phyloP scores from a whole-genome alignment of 2,888 invertebrate genomes.

The Acrobasis consociella region DNA sequence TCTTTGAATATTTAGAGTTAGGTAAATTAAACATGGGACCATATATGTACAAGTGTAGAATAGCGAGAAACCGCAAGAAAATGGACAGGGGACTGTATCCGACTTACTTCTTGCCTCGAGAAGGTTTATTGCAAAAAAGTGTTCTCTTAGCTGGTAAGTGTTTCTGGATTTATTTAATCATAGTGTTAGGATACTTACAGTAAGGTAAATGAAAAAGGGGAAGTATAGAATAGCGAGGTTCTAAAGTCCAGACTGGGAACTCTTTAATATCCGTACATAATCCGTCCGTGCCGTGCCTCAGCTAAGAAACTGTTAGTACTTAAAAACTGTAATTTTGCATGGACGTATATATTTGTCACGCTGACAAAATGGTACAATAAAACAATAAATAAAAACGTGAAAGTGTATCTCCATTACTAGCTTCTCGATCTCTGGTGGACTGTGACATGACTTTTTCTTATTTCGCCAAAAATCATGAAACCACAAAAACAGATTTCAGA shows the following conservation, averaged over 20 bases:
- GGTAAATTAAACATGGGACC: constrained; percentile 94
- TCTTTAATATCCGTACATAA: background rate
- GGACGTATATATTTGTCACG: no score
- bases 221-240: constrained; percentile 40
- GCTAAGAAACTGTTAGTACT: no score
- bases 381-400: no score
- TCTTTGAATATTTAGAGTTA: no score
- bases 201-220: constrained; percentile 88
- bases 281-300: background rate
- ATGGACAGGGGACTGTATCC: constrained; percentile 99
- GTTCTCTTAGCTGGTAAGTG: constrained; percentile 85
- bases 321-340: no score
- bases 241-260: background rate
- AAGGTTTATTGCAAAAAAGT: constrained; percentile 98
- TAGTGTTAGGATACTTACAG: no score
- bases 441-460: no score
- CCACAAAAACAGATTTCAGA: no score
- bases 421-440: no score
- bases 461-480: no score
- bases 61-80: constrained; percentile 98
- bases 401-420: no score
- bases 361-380: no score
- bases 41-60: constrained; percentile 98
- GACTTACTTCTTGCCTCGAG: constrained; percentile 97
- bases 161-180: background rate